Evolutionary conservation across 2,113 vertebrate genomes (phyloP), one percentile per base, ranked within the genome.

Genomic region (Danionella cerebrum): DNA sequence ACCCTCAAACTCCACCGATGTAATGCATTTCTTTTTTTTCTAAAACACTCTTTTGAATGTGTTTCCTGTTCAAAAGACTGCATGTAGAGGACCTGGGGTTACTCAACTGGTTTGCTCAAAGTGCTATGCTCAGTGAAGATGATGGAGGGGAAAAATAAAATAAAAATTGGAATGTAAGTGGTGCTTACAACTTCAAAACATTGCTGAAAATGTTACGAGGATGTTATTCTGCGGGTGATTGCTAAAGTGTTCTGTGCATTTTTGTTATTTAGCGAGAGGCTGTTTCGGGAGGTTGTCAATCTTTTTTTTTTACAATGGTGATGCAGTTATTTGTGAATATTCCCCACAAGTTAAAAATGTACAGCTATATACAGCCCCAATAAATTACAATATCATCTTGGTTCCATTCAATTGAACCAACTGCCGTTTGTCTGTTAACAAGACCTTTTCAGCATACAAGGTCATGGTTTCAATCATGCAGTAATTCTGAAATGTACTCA

Each of bases 1-100:
- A 57, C 41, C 29, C 65, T 39, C 39, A 36, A 47, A 67, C 42
- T 12, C 27, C n/a, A 44, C n/a, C 11, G 52, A 33, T 6, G 18
- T 14, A 57, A 55, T 47, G 5, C 41, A 47, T 47, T 67, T 25
- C 41, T 27, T 35, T 55, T 44, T 45, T 55, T 33, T 55, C n/a
- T 31, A 67, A 45, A 24, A 18, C 5, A 16, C 47, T 29, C 14
- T 53, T 65, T 27, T 52, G 31, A 52, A 35, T 35, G 48, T 5
- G 11, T 36, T 53, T 44, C 11, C 12, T 10, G 12, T 67, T 33
- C 22, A 44, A 57, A 67, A 67, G 52, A 42, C 18, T 35, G 18
- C 6, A 54, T 16, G 10, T 53, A 14, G 16, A 33, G 2, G 36
- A 25, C 36, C n/a, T 59, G 54, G 39, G 54, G 35, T 67, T 67